Conservation (phyloP, 1,140 invertebrate species). For the Zaprionus davidi region DNA sequence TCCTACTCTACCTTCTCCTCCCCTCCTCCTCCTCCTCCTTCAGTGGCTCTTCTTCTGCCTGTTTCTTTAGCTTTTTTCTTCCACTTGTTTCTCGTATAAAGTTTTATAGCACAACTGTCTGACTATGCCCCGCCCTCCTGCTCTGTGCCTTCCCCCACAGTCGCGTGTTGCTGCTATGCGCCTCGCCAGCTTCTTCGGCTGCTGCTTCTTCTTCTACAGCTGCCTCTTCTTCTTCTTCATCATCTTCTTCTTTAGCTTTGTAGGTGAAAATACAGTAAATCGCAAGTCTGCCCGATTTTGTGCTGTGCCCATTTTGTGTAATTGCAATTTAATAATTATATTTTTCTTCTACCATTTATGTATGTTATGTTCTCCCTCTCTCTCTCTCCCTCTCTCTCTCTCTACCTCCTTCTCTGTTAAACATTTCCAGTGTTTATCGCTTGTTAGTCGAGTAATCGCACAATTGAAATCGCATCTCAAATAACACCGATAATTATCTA, state of each 20-base stretch:
- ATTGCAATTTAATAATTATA: slow-evolving; percentile 72
- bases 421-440: not conserved
- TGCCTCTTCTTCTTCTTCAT: slow-evolving; percentile 7
- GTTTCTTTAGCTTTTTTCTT: slow-evolving; percentile 14
- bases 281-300: slow-evolving; percentile 47
- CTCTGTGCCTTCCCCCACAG: not conserved
- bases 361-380: slow-evolving; percentile 29
- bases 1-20: slow-evolving; percentile 33
- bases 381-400: slow-evolving; percentile 19
- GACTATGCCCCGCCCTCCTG: not conserved
- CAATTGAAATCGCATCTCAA: slow-evolving; percentile 22
- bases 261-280: slow-evolving; percentile 77
- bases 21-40: not conserved
- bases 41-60: slow-evolving; percentile 3
- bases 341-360: slow-evolving; percentile 29
- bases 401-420: not conserved
- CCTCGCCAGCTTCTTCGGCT: slow-evolving; percentile 23
- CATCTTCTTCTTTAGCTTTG: slow-evolving; percentile 45
- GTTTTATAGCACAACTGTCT: slow-evolving; percentile 27
- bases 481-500: slow-evolving; percentile 36
- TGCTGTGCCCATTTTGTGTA: slow-evolving; percentile 34
- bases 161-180: slow-evolving; percentile 36
- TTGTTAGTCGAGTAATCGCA: slow-evolving; percentile 5
- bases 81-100: slow-evolving; percentile 15
- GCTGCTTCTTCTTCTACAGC: slow-evolving; percentile 5